Percentiles rank a stretch among this genome's conserved stretches.
phyloP scores from a whole-genome alignment of 2,888 invertebrate genomes.

The Drosophila neoperkinsi region DNA sequence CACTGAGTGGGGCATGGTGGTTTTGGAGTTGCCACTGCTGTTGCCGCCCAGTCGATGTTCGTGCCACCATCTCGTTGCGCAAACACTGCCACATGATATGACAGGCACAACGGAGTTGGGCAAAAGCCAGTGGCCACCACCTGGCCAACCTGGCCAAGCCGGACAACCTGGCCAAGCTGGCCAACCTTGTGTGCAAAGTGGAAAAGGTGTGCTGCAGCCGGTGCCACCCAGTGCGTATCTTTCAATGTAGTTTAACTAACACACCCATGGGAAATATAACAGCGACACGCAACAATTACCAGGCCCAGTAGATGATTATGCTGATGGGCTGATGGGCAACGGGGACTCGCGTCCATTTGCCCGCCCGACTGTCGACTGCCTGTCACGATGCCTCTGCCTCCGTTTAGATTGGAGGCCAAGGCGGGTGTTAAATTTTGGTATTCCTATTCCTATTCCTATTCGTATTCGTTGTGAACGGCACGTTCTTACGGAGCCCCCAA shows the following conservation, averaged over 20 bases:
- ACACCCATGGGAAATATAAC: constrained; percentile 76
- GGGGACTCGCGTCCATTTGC: neutral
- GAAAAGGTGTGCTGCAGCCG: constrained; percentile 57
- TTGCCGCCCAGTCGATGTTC: constrained; percentile 43
- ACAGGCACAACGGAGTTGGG: constrained; percentile 23
- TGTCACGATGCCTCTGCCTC: constrained; percentile 17
- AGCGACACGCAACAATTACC: constrained; percentile 74
- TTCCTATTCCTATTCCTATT: constrained; percentile 2
- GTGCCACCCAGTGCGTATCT: constrained; percentile 47
- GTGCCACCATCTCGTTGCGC: constrained; percentile 67
- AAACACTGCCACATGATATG: constrained; percentile 63
- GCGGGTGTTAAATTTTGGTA: constrained; percentile 34
- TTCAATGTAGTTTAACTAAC: constrained; percentile 52
- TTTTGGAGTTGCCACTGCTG: constrained; percentile 20
- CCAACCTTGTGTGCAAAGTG: constrained; percentile 1
- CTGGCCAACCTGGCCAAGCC: constrained; percentile 35
- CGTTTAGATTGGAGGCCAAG: constrained; percentile 2
- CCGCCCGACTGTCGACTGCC: neutral
- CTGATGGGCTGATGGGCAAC: constrained; percentile 28
- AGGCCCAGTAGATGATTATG: constrained; percentile 50
- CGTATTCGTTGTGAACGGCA: constrained; percentile 28
- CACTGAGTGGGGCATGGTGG: constrained; percentile 6
- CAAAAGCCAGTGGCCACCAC: constrained; percentile 42
- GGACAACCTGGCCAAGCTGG: constrained; percentile 17
- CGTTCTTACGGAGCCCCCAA: constrained; percentile 10